Evolutionary conservation across 2,888 invertebrate species (phyloP), one percentile per base, ranked within the genome.

Genomic region (Cataglyphis rosenhaueri): DNA sequence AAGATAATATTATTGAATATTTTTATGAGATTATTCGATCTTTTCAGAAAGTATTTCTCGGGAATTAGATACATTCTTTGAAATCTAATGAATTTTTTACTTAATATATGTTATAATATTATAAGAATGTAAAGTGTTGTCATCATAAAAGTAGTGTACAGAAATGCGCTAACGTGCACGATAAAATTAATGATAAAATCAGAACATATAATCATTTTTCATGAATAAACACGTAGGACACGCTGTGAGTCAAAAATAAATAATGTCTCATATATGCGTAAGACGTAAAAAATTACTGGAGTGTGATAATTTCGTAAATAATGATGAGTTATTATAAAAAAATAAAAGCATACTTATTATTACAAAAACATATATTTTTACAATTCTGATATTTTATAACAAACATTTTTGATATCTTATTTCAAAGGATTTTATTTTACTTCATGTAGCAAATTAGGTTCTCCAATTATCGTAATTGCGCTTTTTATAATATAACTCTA

Each of bases 141-240:
- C 15, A 9, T 29, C 29, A 29, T n/a, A 66, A 65, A 48, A 66
- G n/a, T 44, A 38, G 62, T 52, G 25, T 57, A 41, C 66, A 29
- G 29, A 78, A 59, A n/a, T 70, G 32, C 59, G 44, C 21, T 25
- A 29, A 29, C 38, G 9, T 38, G 15, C n/a, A 29, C 10, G 41
- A 55, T 32, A 21, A 32, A 68, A 78, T 78, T 68, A 78, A 68
- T 41, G 32, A 55, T 29, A 15, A 57, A 59, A 21, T 78, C 44
- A 29, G 59, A 29, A 35, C 59, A 59, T 59, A 25, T 57, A 65
- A 76, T 78, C 71, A 78, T 78, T 55, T 29, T 12, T 32, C 21
- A 32, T 44, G 32, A 10, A 32, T 44, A 78, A 78, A 78, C 44
- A 78, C 25, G 32, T 29, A 15, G n/a, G n/a, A 61, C n/a, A 73